Percentiles rank a stretch among this genome's conserved stretches.
phyloP scores from a whole-genome alignment of 2,888 invertebrate genomes.

The Rhamnusium bicolor region DNA sequence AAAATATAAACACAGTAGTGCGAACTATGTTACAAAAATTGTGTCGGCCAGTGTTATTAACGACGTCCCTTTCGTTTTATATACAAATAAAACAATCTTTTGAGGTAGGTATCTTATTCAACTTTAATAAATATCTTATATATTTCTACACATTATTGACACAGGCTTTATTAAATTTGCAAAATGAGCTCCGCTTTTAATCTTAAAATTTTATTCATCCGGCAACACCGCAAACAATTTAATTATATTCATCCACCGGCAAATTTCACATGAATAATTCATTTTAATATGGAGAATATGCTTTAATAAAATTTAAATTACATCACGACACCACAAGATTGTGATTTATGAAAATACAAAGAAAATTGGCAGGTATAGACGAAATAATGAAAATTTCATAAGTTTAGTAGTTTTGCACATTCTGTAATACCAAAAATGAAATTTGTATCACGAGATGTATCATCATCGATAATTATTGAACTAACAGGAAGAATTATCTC shows the following conservation, averaged over 20 bases:
- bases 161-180: no score
- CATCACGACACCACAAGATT: neutral
- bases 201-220: conserved; percentile 1
- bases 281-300: conserved; percentile 30
- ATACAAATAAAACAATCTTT: no score
- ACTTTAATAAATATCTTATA: no score
- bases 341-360: conserved; percentile 29
- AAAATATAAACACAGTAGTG: no score
- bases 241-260: conserved; percentile 23
- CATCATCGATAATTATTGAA: neutral
- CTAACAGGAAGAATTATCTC: neutral
- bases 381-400: neutral
- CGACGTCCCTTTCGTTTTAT: no score
- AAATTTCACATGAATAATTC: conserved; percentile 32
- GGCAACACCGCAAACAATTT: conserved; percentile 21
- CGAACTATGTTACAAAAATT: no score
- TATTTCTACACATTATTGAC: no score
- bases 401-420: neutral
- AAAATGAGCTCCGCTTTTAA: conserved; percentile 7
- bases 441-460: neutral
- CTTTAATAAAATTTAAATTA: conserved; percentile 30
- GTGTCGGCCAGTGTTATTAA: no score
- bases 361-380: conserved; percentile 1
- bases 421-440: neutral
- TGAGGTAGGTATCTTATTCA: no score